A percentile compares a stretch with the other conserved stretches of the same genome.
Evolutionary conservation across 1,140 invertebrate genomes (phyloP).

Genomic region (Helicoverpa armigera): DNA sequence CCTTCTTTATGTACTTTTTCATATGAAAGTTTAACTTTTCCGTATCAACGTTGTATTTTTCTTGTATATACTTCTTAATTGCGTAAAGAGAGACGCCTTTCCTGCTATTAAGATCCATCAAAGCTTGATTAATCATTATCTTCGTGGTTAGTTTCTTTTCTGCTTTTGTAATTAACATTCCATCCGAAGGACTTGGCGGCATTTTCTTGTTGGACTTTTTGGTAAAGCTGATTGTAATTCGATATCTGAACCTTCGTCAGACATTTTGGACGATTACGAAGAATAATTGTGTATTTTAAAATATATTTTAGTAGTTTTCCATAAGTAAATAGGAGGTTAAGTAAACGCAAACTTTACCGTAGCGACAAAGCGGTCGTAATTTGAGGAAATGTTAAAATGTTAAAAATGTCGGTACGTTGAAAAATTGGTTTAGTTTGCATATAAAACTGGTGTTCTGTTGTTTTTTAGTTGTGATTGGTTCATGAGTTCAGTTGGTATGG

Average conservation of each 20-base stretch:
- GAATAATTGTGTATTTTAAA: neutral
- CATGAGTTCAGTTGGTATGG: neutral
- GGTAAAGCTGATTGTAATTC: conserved; percentile 59
- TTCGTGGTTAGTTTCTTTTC: conserved; percentile 72
- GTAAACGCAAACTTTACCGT: conserved; percentile 22
- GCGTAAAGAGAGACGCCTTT: conserved; percentile 77
- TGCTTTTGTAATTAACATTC: conserved; percentile 53
- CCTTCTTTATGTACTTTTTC: conserved; percentile 71
- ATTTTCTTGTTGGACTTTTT: conserved; percentile 61
- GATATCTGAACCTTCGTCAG: conserved; percentile 61
- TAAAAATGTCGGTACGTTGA: conserved; percentile 33
- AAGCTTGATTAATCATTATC: conserved; percentile 71
- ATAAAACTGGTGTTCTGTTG: neutral
- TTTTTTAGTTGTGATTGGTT: neutral
- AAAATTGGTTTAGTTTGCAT: neutral
- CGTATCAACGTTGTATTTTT: conserved; percentile 67
- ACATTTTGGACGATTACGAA: conserved; percentile 53
- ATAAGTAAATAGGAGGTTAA: neutral
- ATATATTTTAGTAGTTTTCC: neutral
- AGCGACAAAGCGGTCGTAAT: conserved; percentile 1
- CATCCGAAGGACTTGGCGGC: conserved; percentile 60
- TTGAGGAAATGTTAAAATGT: neutral
- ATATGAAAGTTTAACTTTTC: conserved; percentile 74
- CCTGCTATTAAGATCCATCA: conserved; percentile 68
- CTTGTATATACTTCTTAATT: conserved; percentile 75